Percentiles rank a stretch among this genome's conserved stretches.
Conservation (phyloP, 2,888 invertebrate genomes). For the Megalurothrips usitatus region DNA sequence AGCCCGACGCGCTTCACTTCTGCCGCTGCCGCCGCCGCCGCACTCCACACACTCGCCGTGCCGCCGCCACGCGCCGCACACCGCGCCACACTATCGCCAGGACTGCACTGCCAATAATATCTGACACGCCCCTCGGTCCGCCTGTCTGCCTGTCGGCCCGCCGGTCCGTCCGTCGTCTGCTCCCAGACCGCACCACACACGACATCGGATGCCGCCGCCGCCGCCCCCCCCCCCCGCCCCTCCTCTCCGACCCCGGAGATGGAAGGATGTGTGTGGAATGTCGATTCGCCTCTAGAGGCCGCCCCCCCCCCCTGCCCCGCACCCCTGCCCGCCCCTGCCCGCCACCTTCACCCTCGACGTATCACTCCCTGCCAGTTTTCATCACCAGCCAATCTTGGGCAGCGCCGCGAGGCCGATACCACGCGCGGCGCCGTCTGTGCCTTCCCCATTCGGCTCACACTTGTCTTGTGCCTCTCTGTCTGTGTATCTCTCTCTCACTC, state of each 20-base stretch:
- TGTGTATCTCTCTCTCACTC: not conserved
- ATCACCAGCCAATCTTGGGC: not conserved
- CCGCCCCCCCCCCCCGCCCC: slow-evolving; percentile 15
- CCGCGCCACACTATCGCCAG: not conserved
- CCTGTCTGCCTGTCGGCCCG: too few relatives aligned
- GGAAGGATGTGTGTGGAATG: slow-evolving; percentile 6
- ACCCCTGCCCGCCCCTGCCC: not conserved
- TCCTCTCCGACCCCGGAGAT: slow-evolving; percentile 18
- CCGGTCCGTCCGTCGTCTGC: too few relatives aligned
- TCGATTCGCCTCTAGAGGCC: not conserved
- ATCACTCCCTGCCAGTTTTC: not conserved
- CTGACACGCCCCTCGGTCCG: not conserved
- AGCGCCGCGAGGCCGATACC: not conserved
- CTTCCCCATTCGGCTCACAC: not conserved
- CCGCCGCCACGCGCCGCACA: not conserved
- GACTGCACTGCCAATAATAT: not conserved
- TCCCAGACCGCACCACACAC: too few relatives aligned
- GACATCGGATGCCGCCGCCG: not conserved
- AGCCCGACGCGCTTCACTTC: too few relatives aligned
- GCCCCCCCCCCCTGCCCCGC: not conserved
- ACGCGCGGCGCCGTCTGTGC: not conserved
- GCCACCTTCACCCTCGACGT: not conserved
- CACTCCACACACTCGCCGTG: not conserved
- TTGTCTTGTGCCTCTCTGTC: not conserved
- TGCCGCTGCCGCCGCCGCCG: too few relatives aligned